Percentiles rank a stretch among this genome's conserved stretches.
phyloP scores from a whole-genome alignment of 2,113 vertebrate genomes.

The Periophthalmus modestus region DNA sequence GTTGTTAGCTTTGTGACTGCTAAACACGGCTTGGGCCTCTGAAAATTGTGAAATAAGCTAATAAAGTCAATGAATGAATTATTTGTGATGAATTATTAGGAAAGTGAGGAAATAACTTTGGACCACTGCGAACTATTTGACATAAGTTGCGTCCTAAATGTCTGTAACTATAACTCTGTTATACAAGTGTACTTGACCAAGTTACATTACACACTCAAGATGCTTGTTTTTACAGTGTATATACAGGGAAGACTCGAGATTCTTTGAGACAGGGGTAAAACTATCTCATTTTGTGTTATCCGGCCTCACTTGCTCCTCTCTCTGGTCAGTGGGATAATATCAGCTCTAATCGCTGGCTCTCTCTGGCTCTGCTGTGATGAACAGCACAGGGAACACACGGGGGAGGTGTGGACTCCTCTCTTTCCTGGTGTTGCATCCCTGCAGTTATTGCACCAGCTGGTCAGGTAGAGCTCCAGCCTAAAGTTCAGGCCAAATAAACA shows the following conservation, averaged over 20 bases:
- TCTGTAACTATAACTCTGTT: too few species aligned
- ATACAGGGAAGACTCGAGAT: constrained; percentile 9
- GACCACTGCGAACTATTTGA: too few species aligned
- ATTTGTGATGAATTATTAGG: too few species aligned
- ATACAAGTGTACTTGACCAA: not conserved
- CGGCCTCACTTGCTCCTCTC: constrained; percentile 29
- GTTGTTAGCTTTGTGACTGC: too few species aligned
- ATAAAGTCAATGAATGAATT: too few species aligned
- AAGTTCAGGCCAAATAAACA: constrained; percentile 26
- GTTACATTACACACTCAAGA: not conserved
- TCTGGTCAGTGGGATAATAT: constrained; percentile 44
- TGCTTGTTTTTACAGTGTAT: not conserved
- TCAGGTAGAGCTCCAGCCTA: constrained; percentile 29
- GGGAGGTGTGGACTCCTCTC: constrained; percentile 21
- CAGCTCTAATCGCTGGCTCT: constrained; percentile 46
- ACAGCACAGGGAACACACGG: constrained; percentile 26
- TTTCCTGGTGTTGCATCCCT: constrained; percentile 10
- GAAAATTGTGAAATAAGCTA: too few species aligned
- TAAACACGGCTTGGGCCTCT: too few species aligned
- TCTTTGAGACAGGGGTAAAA: constrained; percentile 40
- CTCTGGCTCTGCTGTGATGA: constrained; percentile 24
- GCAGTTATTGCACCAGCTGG: constrained; percentile 23
- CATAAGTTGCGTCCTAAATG: not conserved
- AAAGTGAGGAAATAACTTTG: too few species aligned
- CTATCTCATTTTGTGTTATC: constrained; percentile 58